Base-by-base conservation (phyloP, 2,888 invertebrate species). In the Meliscaeva auricollis region DNA sequence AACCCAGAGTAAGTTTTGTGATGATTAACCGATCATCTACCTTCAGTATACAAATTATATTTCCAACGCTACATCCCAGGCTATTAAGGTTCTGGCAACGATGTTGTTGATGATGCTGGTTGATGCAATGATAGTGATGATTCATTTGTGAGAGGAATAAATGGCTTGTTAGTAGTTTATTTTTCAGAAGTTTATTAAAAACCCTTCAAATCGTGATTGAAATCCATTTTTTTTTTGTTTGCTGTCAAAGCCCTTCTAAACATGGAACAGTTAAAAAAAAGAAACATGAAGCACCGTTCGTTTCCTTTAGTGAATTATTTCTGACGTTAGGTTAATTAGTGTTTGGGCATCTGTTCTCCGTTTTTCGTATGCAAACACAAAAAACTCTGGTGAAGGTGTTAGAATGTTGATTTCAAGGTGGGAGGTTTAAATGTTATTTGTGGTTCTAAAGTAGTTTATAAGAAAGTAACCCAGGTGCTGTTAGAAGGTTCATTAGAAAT, bases 131-230 rank as follows among this genome's bases (percentile, higher is more conserved):
- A 26, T 26, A 17, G 44, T 41, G 46, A 48, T 66, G 35, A 66
- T 48, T 48, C 35, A 48, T 13, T 2, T 8, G 32, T 64, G 17
- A 64, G 32, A 30, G 17, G 1, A 5, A 60, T 60, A 41, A 22
- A 32, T 41, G 15, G 32, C 58, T 73, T 73, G 72, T 76, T 76
- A 44, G 70, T 46, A 52, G 64, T 66, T 72, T 72, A 38, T 64
- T 58, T 64, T 66, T 26, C 46, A 11, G 26, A 56, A 72, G 35
- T 72, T 78, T 56, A 72, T 68, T 66, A 35, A 64, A n/a, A 60
- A 74, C 32, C 68, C 22, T 41, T 52, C 44, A 50, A 68, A 46
- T 77, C 82, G 82, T 82, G 77, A 82, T 82, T 30, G 52, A 75
- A 73, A 41, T 52, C 52, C n/a, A 9, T 38, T 38, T 46, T 32